Evolutionary conservation across 2,797 vertebrate genomes (phyloP).

Genomic region (Spinibarbus caldwelli): DNA sequence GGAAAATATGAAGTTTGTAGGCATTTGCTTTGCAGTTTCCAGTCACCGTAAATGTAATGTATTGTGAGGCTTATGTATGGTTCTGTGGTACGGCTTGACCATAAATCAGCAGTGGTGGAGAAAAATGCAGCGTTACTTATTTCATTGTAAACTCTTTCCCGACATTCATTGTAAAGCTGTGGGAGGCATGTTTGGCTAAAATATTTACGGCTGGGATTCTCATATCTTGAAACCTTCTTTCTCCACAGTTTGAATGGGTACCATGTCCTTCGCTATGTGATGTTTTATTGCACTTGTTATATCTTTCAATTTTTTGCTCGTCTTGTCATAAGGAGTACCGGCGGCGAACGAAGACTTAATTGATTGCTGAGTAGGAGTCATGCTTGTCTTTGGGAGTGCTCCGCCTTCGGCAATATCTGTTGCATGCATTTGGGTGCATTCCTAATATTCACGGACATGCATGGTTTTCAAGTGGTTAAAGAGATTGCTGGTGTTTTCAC

Average conservation of each 20-base stretch:
- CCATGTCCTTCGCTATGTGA: background rate
- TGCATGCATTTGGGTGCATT: background rate
- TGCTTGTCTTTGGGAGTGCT: too few relatives aligned
- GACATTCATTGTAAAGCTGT: background rate
- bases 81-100: conserved; percentile 1
- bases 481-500: background rate
- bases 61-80: conserved; percentile 9
- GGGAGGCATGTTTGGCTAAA: background rate
- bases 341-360: too few relatives aligned
- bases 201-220: background rate
- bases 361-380: too few relatives aligned
- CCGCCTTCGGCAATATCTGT: too few relatives aligned
- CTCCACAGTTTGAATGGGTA: background rate
- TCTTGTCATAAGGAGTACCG: too few relatives aligned
- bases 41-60: background rate
- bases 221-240: background rate
- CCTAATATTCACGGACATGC: background rate
- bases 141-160: background rate
- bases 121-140: background rate
- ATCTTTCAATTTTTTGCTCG: too few relatives aligned
- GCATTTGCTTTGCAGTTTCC: too few relatives aligned
- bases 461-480: background rate
- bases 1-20: too few relatives aligned
- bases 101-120: background rate
- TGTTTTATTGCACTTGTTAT: too few relatives aligned